These are phyloP conservation scores for Portunus trituberculatus DNA, from an alignment of 1,140 invertebrate species.

Conservation along the genomic window DNA sequence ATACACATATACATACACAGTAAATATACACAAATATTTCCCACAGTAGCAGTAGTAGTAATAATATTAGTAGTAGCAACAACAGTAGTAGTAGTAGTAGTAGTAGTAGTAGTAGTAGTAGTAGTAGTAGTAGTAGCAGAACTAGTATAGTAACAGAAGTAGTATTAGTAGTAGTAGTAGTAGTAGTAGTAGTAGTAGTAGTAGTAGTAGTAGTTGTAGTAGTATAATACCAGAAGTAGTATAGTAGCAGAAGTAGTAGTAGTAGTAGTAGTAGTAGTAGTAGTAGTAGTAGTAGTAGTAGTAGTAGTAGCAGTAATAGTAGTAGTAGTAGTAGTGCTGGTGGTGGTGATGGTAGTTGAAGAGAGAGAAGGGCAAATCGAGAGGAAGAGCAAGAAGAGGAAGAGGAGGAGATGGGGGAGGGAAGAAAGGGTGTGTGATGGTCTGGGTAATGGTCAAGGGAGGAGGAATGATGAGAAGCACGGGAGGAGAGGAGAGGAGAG, in stretches of 20 bases:
- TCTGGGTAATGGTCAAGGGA: background rate
- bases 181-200: conserved; percentile 49
- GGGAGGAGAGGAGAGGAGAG: background rate
- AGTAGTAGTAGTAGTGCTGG: conserved; percentile 44
- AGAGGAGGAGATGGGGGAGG: background rate
- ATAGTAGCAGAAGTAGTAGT: conserved; percentile 45
- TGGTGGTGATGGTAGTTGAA: background rate
- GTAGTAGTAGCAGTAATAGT: conserved; percentile 36
- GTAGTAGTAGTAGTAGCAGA: too few relatives aligned
- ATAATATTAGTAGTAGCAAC: too few relatives aligned
- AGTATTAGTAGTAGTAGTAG: conserved; percentile 40
- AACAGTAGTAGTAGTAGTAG: background rate
- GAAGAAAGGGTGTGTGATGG: conserved; percentile 26
- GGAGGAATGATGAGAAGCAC: background rate
- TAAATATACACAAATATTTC: conserved; percentile 46
- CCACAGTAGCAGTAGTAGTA: conserved; percentile 20
- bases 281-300: conserved; percentile 51
- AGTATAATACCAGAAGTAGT: too few relatives aligned
- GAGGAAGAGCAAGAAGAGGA: background rate
- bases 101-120: background rate
- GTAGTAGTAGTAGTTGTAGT: conserved; percentile 47
- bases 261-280: conserved; percentile 51
- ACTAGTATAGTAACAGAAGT: background rate
- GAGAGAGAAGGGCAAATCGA: background rate
- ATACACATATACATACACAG: conserved; percentile 39